These are phyloP conservation scores for Ylistrum balloti DNA, from an alignment of 1,140 invertebrate genomes.

Conservation along the genomic window DNA sequence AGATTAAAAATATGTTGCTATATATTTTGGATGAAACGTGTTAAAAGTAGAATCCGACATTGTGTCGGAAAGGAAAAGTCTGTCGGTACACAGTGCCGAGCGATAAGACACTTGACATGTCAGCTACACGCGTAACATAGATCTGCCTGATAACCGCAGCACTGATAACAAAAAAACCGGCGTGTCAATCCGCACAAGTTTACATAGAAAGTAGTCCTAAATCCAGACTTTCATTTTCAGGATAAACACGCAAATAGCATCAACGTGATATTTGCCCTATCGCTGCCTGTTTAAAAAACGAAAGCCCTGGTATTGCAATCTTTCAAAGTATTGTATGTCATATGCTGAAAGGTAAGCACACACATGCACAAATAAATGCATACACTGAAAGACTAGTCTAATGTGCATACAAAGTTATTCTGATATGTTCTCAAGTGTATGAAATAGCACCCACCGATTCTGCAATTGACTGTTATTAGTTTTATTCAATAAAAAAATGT, in stretches of 20 bases:
- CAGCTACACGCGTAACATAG: constrained; percentile 11
- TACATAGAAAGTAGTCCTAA: constrained; percentile 8
- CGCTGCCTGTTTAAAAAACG: neutral
- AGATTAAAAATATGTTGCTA: neutral
- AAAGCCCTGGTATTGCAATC: neutral
- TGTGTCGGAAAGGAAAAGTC: neutral
- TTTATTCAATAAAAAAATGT: constrained; percentile 25
- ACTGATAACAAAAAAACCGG: constrained; percentile 25
- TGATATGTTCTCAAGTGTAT: neutral
- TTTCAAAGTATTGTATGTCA: neutral
- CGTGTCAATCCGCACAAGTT: constrained; percentile 37
- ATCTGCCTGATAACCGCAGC: neutral
- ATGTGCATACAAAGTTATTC: neutral
- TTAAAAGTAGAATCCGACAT: neutral
- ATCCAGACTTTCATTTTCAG: constrained; percentile 5
- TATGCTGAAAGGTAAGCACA: neutral
- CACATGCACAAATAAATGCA: neutral
- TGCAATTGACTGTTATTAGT: neutral
- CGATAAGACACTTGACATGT: constrained; percentile 38
- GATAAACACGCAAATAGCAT: neutral
- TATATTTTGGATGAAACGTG: neutral
- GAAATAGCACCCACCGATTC: neutral
- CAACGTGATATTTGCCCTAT: constrained; percentile 20
- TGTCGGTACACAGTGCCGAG: constrained; percentile 3
- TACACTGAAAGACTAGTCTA: neutral